Evolutionary conservation across 2,113 vertebrate species (phyloP).

Genomic region (Phylloscopus trochiloides): DNA sequence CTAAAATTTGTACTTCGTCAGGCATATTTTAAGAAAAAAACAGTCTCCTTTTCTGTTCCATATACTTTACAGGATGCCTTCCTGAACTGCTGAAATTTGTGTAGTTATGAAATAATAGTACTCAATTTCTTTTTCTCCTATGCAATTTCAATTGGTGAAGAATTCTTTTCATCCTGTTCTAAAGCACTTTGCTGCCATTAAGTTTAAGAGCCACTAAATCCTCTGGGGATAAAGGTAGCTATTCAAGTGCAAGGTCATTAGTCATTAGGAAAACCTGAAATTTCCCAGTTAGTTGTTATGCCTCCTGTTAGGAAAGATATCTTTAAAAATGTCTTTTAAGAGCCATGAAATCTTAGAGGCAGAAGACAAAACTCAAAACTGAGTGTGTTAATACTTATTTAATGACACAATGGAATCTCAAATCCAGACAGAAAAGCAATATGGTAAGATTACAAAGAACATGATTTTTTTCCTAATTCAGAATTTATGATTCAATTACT

Average conservation of each 20-base stretch:
- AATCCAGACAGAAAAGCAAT: background rate
- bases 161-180: background rate
- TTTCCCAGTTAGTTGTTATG: background rate
- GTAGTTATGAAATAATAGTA: background rate
- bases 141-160: background rate
- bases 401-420: background rate
- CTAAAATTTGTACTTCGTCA: background rate
- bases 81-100: background rate
- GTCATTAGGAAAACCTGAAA: background rate
- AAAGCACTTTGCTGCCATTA: constrained; percentile 6
- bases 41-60: background rate
- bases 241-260: constrained; percentile 7
- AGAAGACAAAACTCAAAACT: background rate
- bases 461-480: background rate
- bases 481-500: background rate
- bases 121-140: background rate
- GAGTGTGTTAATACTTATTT: background rate
- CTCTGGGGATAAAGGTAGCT: background rate
- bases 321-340: background rate
- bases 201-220: background rate
- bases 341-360: background rate
- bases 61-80: background rate
- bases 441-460: background rate
- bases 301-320: background rate
- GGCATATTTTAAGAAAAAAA: background rate